These are phyloP conservation scores for Oscheius sp. DNA, from an alignment of 1,140 invertebrate genomes.

Conservation along the genomic window DNA sequence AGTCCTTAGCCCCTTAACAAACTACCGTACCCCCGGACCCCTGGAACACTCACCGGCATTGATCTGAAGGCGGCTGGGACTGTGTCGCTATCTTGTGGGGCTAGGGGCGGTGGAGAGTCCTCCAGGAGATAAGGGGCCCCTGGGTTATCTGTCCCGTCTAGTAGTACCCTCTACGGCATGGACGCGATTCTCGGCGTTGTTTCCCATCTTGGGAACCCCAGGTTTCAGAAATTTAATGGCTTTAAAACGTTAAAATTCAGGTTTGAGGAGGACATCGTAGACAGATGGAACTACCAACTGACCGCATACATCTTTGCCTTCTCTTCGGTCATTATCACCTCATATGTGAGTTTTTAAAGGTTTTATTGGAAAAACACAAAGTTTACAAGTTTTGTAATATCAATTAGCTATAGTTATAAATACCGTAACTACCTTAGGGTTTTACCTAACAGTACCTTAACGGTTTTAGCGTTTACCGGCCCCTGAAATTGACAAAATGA, in stretches of 20 bases:
- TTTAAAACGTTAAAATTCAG: too few species aligned
- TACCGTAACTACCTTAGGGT: too few species aligned
- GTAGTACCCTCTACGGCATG: background rate
- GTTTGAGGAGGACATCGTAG: slow-evolving; percentile 31
- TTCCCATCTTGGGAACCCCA: background rate
- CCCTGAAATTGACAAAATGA: too few species aligned
- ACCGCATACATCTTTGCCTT: slow-evolving; percentile 28
- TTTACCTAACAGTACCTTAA: too few species aligned
- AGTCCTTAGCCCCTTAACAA: too few species aligned
- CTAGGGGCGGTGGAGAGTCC: background rate
- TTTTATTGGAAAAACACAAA: background rate
- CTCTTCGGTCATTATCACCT: slow-evolving; percentile 30
- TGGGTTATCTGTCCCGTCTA: background rate
- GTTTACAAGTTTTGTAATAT: too few species aligned
- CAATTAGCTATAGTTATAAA: too few species aligned
- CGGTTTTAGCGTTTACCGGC: too few species aligned
- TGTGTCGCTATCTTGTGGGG: background rate
- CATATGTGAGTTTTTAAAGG: slow-evolving; percentile 16
- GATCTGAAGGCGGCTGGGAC: background rate
- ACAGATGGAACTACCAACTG: slow-evolving; percentile 25
- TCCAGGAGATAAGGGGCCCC: too few species aligned
- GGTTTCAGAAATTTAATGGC: background rate
- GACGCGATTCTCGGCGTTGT: background rate
- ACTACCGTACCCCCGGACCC: too few species aligned
- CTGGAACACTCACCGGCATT: background rate